phyloP scores from a whole-genome alignment of 2,888 invertebrate species.

The Suillia variegata region DNA sequence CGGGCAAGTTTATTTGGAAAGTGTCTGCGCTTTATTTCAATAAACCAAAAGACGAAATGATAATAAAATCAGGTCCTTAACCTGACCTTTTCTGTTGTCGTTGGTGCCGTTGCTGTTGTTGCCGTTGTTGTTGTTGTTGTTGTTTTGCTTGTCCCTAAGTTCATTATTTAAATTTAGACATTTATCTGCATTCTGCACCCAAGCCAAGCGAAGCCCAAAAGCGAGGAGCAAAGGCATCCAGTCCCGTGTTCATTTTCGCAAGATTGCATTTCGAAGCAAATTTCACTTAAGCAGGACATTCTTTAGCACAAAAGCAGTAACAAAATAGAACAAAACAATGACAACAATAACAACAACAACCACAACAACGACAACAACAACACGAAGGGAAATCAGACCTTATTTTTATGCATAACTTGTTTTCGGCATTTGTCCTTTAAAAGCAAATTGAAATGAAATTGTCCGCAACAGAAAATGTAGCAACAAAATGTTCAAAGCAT shows the following conservation, averaged over 20 bases:
- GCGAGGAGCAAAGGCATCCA: background rate
- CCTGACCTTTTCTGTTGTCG: too few relatives aligned
- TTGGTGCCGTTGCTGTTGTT: too few relatives aligned
- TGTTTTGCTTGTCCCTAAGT: too few relatives aligned
- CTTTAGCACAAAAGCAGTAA: too few relatives aligned
- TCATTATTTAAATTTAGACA: background rate
- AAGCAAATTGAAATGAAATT: conserved; percentile 2
- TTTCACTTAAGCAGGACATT: background rate
- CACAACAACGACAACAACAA: background rate
- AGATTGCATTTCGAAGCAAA: background rate
- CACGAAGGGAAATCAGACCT: background rate
- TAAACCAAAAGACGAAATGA: too few relatives aligned
- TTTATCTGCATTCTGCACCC: background rate
- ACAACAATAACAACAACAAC: background rate
- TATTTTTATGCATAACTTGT: background rate
- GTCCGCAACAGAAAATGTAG: background rate
- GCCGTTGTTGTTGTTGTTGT: too few relatives aligned
- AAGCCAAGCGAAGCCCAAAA: too few relatives aligned
- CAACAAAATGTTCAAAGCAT: too few relatives aligned
- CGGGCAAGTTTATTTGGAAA: too few relatives aligned
- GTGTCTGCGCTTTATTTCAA: too few relatives aligned
- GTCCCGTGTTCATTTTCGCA: background rate
- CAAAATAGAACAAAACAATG: background rate
- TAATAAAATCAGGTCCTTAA: too few relatives aligned
- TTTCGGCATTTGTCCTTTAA: background rate